Evolutionary conservation across 2,113 vertebrate genomes (phyloP).

Genomic region (Setophaga kirtlandii): DNA sequence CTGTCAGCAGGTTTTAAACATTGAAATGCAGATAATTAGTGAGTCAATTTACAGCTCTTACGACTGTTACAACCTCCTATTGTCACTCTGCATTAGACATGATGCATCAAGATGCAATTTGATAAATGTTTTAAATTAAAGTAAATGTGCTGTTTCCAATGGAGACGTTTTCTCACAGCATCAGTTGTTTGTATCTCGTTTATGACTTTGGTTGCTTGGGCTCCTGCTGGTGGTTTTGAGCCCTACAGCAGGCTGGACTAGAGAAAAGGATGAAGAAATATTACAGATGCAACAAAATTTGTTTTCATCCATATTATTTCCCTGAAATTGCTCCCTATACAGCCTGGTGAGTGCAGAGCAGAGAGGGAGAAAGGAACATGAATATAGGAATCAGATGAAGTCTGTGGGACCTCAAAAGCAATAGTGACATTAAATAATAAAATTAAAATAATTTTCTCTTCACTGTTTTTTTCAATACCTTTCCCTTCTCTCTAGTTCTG

Average conservation of each 20-base stretch:
- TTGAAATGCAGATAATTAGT: not conserved
- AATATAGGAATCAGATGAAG: not conserved
- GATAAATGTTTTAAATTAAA: not conserved
- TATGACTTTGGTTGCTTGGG: not conserved
- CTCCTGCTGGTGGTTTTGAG: not conserved
- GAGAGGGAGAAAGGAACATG: not conserved
- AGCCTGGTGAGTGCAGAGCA: not conserved
- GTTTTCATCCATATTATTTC: not conserved
- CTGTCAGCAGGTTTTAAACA: not conserved
- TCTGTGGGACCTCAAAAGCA: not conserved
- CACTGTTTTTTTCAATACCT: not conserved
- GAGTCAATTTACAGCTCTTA: not conserved
- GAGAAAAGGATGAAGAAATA: not conserved
- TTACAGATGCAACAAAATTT: not conserved
- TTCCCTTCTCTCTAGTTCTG: not conserved
- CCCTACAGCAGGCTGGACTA: not conserved
- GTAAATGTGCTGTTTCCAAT: not conserved
- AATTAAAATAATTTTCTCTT: not conserved
- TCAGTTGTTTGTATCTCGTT: not conserved
- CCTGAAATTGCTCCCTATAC: not conserved
- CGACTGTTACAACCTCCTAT: not conserved
- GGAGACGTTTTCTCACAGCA: not conserved
- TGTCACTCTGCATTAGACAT: not conserved
- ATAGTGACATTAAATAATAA: not conserved
- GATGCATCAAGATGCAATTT: not conserved